A percentile compares a stretch with the other conserved stretches of the same genome.
phyloP scores from a whole-genome alignment of 1,140 invertebrate species.

The Platyscapa corneri region DNA sequence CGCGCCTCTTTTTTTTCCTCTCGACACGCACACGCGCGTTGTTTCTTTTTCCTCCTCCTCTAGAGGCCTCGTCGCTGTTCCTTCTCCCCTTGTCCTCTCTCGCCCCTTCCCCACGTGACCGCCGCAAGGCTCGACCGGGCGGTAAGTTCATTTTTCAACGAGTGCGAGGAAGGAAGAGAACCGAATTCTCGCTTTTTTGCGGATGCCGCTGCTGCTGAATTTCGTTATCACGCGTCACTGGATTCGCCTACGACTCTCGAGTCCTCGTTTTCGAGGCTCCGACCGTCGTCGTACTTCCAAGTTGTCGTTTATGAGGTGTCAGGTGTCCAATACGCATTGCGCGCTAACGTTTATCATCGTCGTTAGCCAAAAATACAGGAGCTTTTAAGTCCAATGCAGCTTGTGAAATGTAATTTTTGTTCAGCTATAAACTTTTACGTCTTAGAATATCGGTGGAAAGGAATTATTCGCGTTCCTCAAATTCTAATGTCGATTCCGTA shows the following conservation, averaged over 20 bases:
- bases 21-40: neutral
- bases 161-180: neutral
- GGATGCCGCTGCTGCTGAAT: neutral
- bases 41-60: neutral
- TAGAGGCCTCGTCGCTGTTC: neutral
- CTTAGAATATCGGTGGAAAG: neutral
- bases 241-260: neutral
- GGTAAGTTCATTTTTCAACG: constrained; percentile 31
- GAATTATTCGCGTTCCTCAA: no score
- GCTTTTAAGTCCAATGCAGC: no score
- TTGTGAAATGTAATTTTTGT: no score
- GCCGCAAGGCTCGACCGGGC: neutral
- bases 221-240: neutral
- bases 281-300: no score
- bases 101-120: no score
- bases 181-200: constrained; percentile 15
- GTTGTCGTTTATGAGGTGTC: no score
- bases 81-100: neutral
- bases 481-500: neutral
- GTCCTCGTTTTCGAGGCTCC: neutral
- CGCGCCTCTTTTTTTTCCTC: constrained; percentile 31
- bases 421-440: no score
- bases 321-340: no score
- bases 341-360: no score
- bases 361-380: no score